Evolutionary conservation across 2,113 vertebrate genomes (phyloP), one percentile per base, ranked within the genome.

Genomic region (Bubo blakistoni): DNA sequence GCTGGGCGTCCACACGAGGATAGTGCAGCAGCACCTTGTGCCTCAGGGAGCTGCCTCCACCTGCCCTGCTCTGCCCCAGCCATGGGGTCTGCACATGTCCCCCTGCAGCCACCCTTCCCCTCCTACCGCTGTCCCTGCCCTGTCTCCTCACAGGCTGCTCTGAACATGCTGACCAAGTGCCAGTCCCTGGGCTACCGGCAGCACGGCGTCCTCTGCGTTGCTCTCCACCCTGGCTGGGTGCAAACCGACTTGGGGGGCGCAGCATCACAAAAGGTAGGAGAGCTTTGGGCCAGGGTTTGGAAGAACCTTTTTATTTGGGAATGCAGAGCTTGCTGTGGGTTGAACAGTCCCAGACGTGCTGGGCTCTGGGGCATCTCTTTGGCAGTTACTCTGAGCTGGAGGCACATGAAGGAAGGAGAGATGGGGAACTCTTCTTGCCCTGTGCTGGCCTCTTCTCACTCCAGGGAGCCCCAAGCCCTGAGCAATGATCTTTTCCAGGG

Each of bases 91-190:
- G 38, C 13, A 15, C 1, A 0, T 20, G 44, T 46, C 21, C 19
- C 44, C 81, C 22, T 3, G 46, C 36, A 52, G 26, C 5, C 26
- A 3, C 32, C 6, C 0, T 51, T 69, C 40, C 16, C 29, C 14
- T 57, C 9, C 44, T 40, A 32, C 15, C 2, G 0, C 36, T 11
- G 1, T 62, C 61, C 36, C 16, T 29, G 25, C 15, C 15, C 29
- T 63, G 15, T 89, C 34, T 83, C 62, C 47, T 46, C 40, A 1
- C 76, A 97, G 97, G 96, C 94, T 86, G 69, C 91, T 52, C 89
- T 93, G 44, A 97, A 97, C 54, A 93, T 94, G 86, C 89, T 96
- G 32, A 88, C 57, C 72, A 86, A 18, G 76, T 96, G 94, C 79
- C 90, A 94, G 61, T 85, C 73, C 42, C 32, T 96, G 87, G 66